These are phyloP conservation scores for Drosophila cardini DNA, from an alignment of 1,140 invertebrate species.

Conservation along the genomic window DNA sequence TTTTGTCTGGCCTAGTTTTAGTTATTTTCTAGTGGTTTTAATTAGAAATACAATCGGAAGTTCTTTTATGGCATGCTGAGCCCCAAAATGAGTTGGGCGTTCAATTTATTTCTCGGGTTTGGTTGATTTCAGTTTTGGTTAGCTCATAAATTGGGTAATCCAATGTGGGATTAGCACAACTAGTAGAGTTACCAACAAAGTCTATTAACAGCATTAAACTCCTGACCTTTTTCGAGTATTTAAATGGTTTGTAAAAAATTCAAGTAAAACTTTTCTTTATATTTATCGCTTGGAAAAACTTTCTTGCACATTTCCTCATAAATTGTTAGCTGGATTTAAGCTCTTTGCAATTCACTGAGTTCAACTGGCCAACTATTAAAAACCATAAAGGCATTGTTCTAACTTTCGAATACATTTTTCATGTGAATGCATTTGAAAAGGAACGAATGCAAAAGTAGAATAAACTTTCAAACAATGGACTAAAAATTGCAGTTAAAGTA, in stretches of 20 bases:
- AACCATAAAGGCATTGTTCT: conserved; percentile 23
- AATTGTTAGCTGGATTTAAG: conserved; percentile 17
- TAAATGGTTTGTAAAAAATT: conserved; percentile 11
- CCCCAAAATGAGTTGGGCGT: conserved; percentile 19
- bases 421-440: conserved; percentile 56
- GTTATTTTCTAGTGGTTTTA: conserved; percentile 50
- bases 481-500: conserved; percentile 41
- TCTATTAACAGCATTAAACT: background rate
- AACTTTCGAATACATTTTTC: conserved; percentile 66
- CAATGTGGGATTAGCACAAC: background rate
- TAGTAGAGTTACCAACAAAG: background rate
- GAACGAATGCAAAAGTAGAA: background rate
- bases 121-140: background rate
- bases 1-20: conserved; percentile 28
- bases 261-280: conserved; percentile 6
- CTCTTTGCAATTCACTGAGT: conserved; percentile 5
- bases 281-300: conserved; percentile 1
- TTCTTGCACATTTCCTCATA: conserved; percentile 9
- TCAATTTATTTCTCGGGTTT: background rate
- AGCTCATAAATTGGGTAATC: conserved; percentile 1
- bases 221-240: too few relatives aligned
- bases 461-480: conserved; percentile 27
- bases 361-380: conserved; percentile 12
- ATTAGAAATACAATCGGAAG: conserved; percentile 71
- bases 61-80: conserved; percentile 63